Evolutionary conservation across 2,888 invertebrate genomes (phyloP).

Genomic region (Uloborus plumipes): DNA sequence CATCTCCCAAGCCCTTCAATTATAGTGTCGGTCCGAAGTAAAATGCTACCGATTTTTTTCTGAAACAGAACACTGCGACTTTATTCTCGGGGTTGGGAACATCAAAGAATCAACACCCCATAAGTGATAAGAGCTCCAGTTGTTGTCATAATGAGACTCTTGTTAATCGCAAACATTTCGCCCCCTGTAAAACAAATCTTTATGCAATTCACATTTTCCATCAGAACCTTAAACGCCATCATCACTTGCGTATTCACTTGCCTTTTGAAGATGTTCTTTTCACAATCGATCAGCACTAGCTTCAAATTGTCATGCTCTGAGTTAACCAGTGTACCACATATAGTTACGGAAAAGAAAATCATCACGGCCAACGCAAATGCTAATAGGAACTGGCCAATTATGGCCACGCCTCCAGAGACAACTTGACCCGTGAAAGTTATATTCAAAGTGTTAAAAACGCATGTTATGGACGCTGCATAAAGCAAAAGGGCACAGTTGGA

Average conservation of each 20-base stretch:
- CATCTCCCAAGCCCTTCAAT: too few relatives aligned
- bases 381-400: conserved; percentile 1
- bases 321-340: conserved; percentile 2
- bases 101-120: conserved; percentile 26
- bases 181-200: conserved; percentile 20
- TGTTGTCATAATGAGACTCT: conserved; percentile 21
- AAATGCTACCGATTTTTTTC: too few relatives aligned
- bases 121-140: conserved; percentile 33
- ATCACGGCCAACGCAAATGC: conserved; percentile 18
- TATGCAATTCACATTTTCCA: background rate
- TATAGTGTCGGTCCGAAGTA: too few relatives aligned
- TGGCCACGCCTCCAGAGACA: background rate
- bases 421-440: background rate
- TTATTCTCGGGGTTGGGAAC: too few relatives aligned
- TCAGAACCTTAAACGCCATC: conserved; percentile 5
- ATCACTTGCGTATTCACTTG: background rate
- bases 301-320: conserved; percentile 11
- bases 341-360: conserved; percentile 18
- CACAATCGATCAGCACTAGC: conserved; percentile 3
- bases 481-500: conserved; percentile 14
- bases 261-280: background rate
- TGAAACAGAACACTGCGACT: too few relatives aligned
- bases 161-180: conserved; percentile 26
- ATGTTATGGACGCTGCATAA: conserved; percentile 22
- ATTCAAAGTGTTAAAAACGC: conserved; percentile 21